Percentiles rank a stretch among this genome's conserved stretches.
phyloP scores from a whole-genome alignment of 2,113 vertebrate genomes.

The Ictalurus punctatus region DNA sequence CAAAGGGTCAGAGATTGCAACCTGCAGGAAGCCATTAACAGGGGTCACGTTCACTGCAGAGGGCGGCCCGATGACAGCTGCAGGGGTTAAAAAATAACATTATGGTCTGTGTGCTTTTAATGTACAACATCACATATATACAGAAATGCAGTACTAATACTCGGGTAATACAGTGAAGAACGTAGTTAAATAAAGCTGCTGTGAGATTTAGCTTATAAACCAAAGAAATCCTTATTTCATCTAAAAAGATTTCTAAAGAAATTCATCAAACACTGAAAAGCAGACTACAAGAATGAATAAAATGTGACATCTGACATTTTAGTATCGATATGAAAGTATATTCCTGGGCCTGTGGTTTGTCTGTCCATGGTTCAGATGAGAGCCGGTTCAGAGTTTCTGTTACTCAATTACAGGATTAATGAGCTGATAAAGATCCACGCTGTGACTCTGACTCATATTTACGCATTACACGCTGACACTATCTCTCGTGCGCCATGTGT shows the following conservation, averaged over 20 bases:
- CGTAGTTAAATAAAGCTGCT: background rate
- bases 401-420: background rate
- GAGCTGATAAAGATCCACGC: background rate
- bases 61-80: constrained; percentile 68
- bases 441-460: background rate
- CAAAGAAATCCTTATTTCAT: background rate
- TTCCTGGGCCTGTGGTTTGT: background rate
- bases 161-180: too few species aligned
- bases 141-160: background rate
- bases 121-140: background rate
- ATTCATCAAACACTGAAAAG: background rate
- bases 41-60: constrained; percentile 46
- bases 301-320: background rate
- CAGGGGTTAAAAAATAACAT: background rate
- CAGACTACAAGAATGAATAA: background rate
- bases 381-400: background rate
- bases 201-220: background rate
- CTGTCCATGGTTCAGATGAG: background rate
- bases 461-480: background rate
- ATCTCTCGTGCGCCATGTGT: background rate
- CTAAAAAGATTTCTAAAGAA: background rate
- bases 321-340: background rate
- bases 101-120: background rate
- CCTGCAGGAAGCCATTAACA: constrained; percentile 51
- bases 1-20: constrained; percentile 61